phyloP scores from a whole-genome alignment of 1,140 invertebrate species.

The Olivierus martensii region DNA sequence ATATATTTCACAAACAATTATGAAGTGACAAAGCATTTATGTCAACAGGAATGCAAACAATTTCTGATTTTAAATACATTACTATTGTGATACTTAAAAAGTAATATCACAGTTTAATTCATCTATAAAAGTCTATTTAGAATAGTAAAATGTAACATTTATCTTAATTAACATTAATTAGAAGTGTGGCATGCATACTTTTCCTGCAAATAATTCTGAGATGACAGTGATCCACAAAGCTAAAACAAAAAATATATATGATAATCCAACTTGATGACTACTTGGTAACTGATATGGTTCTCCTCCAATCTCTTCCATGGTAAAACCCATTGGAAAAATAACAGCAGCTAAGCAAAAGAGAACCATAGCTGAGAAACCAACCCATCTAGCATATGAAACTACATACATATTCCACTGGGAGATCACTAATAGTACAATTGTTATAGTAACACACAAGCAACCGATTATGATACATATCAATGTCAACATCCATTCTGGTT shows the following conservation, averaged over 20 bases:
- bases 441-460: conserved; percentile 81
- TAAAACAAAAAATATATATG: conserved; percentile 87
- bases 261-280: conserved; percentile 88
- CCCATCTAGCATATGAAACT: conserved; percentile 83
- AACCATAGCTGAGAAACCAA: conserved; percentile 93
- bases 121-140: no score
- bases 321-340: conserved; percentile 90
- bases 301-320: conserved; percentile 87
- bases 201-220: conserved; percentile 91
- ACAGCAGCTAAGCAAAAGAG: conserved; percentile 87
- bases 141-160: no score
- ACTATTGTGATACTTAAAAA: no score
- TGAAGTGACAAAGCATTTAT: no score
- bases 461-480: conserved; percentile 82
- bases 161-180: conserved; percentile 36
- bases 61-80: no score
- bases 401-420: conserved; percentile 84
- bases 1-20: no score
- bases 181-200: conserved; percentile 91
- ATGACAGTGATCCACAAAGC: conserved; percentile 92
- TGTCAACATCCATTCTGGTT: conserved; percentile 78
- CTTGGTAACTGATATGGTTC: conserved; percentile 89
- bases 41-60: no score
- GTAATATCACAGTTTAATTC: no score
- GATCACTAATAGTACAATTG: conserved; percentile 67